phyloP scores from a whole-genome alignment of 2,888 invertebrate species.

The Antheraea assamensis region DNA sequence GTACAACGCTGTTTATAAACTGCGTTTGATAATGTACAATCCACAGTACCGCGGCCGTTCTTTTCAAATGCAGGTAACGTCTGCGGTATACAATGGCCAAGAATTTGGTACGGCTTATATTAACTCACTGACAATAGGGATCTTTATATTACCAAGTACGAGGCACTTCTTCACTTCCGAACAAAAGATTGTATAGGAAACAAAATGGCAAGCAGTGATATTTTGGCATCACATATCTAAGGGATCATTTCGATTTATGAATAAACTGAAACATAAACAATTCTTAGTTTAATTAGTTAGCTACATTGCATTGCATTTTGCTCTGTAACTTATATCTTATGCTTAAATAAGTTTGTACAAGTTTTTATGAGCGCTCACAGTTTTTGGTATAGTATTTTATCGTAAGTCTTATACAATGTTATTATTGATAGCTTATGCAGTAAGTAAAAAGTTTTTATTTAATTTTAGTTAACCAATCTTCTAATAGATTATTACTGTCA shows the following conservation, averaged over 20 bases:
- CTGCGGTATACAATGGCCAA: slow-evolving; percentile 64
- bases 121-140: slow-evolving; percentile 76
- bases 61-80: slow-evolving; percentile 72
- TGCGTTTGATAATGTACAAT: slow-evolving; percentile 40
- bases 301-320: too few relatives aligned
- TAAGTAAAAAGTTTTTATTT: too few relatives aligned
- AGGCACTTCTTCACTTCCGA: slow-evolving; percentile 79
- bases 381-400: too few relatives aligned
- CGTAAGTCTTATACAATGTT: too few relatives aligned
- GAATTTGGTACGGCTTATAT: slow-evolving; percentile 77
- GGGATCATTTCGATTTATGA: slow-evolving; percentile 7
- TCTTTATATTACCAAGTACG: slow-evolving; percentile 79
- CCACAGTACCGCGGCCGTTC: slow-evolving; percentile 55
- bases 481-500: too few relatives aligned
- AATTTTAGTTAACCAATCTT: too few relatives aligned
- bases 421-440: too few relatives aligned
- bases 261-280: not conserved
- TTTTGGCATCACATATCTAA: slow-evolving; percentile 39
- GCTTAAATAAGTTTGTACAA: too few relatives aligned
- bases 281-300: not conserved
- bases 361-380: too few relatives aligned
- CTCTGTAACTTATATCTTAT: too few relatives aligned
- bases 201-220: slow-evolving; percentile 80
- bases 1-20: slow-evolving; percentile 58
- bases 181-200: slow-evolving; percentile 77